Evolutionary conservation across 2,113 vertebrate species (phyloP).

Genomic region (Aegotheles bennettii): DNA sequence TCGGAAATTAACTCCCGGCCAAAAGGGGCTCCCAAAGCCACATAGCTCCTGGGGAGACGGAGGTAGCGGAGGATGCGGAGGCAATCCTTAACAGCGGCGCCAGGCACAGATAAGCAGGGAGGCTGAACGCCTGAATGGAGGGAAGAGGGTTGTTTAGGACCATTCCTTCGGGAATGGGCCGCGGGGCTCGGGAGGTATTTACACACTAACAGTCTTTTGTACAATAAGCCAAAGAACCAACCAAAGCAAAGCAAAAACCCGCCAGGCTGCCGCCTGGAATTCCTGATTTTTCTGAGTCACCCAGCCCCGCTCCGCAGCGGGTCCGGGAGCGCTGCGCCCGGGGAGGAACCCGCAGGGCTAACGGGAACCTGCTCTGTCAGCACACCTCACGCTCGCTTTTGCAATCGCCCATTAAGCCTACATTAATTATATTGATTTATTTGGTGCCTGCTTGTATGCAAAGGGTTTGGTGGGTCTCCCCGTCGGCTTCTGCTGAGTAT

Average conservation of each 20-base stretch:
- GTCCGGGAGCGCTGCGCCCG: background rate
- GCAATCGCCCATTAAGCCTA: background rate
- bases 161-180: background rate
- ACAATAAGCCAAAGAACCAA: background rate
- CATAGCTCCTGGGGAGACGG: background rate
- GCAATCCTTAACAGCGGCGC: background rate
- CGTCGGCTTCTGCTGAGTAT: background rate
- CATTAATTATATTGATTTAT: constrained; percentile 18
- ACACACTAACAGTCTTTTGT: background rate
- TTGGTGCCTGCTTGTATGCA: background rate
- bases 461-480: background rate
- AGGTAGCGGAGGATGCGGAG: background rate
- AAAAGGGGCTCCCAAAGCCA: background rate
- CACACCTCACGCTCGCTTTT: background rate
- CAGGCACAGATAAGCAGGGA: background rate
- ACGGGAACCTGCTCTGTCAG: background rate
- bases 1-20: background rate
- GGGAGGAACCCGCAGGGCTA: background rate
- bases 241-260: background rate
- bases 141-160: background rate
- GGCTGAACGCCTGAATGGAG: background rate
- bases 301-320: too few relatives aligned
- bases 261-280: background rate
- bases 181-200: background rate
- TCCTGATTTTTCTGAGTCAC: background rate